Evolutionary conservation across 2,113 vertebrate species (phyloP).

Genomic region (Colistium nudipinnis): DNA sequence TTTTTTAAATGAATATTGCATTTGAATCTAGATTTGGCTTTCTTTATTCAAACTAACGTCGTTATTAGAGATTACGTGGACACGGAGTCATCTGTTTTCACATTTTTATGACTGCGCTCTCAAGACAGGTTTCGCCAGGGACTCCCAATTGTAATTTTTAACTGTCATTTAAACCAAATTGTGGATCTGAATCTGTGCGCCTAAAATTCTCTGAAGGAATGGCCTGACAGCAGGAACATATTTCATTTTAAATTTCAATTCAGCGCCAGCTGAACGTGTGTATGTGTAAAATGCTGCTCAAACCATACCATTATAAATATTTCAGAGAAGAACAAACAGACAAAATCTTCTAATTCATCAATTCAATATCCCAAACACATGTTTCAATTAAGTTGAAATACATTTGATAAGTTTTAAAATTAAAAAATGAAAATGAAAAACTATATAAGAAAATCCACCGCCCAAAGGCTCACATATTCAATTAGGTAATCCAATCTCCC

Average conservation of each 20-base stretch:
- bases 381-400: not conserved
- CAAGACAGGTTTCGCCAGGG: conserved; percentile 91
- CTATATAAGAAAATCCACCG: conserved; percentile 37
- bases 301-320: conserved; percentile 46
- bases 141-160: conserved; percentile 92
- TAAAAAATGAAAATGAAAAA: no score
- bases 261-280: conserved; percentile 46
- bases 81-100: conserved; percentile 95
- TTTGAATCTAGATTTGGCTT: conserved; percentile 92
- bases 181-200: conserved; percentile 85
- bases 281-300: conserved; percentile 47
- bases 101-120: conserved; percentile 90
- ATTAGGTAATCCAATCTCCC: conserved; percentile 72
- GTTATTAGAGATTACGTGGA: conserved; percentile 99
- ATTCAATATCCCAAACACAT: not conserved
- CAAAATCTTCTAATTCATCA: conserved; percentile 35
- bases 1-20: conserved; percentile 98
- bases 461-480: conserved; percentile 65
- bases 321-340: conserved; percentile 37
- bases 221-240: conserved; percentile 80
- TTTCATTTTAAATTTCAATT: conserved; percentile 87
- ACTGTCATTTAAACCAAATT: conserved; percentile 95
- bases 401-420: not conserved
- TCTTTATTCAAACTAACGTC: conserved; percentile 97
- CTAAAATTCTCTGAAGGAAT: conserved; percentile 85